Base-by-base conservation (phyloP, 2,113 vertebrate species). In the Stigmatopora argus region DNA sequence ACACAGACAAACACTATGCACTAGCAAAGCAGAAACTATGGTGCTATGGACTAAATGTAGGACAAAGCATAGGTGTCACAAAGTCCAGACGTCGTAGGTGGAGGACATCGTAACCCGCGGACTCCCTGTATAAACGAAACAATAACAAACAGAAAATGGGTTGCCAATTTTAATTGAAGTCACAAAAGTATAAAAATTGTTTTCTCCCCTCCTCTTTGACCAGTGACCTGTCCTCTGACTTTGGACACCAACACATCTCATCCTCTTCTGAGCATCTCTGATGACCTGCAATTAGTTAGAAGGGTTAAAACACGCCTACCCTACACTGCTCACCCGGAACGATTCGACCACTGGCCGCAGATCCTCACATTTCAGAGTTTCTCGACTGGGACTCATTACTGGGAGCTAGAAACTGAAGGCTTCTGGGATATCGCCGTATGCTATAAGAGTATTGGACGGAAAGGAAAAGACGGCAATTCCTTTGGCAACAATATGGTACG, bases 271-370 rank as follows among this genome's bases (percentile, higher is more conserved):
- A 86, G 78, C 71, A 75, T 90, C 69, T 83, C 88, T 7, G 82
- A 87, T 15, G 88, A 89, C 74, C 79, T 89, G 46, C 85, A 75
- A n/a, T 84, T 82, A 19, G 88, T 78, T 1, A 61, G 41, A 1
- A 68, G 86, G 13, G 79, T 90, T 12, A 85, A 78, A 65, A 73
- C 2, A 21, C 83, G 86, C 0, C 79, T 81, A 21, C 78, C 86
- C 13, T 78, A 73, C 8, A 56, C 83, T 0, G 58, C 78, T 48
- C 88, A 87, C 64, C 75, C 80, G 0, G 86, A 90, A 21, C 87
- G 88, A 8, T 90, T 91, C 1, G 88, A 90, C 77, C 89, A 91
- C 83, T 91, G 89, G 89, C 82, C 88, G 0, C 89, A 91, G 72
- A 86, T 91, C 64, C 80, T 90, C 56, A 70, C 86, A 0, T 19